Evolutionary conservation across 2,888 invertebrate genomes (phyloP), one percentile per base, ranked within the genome.

Genomic region (Prosapia bicincta): DNA sequence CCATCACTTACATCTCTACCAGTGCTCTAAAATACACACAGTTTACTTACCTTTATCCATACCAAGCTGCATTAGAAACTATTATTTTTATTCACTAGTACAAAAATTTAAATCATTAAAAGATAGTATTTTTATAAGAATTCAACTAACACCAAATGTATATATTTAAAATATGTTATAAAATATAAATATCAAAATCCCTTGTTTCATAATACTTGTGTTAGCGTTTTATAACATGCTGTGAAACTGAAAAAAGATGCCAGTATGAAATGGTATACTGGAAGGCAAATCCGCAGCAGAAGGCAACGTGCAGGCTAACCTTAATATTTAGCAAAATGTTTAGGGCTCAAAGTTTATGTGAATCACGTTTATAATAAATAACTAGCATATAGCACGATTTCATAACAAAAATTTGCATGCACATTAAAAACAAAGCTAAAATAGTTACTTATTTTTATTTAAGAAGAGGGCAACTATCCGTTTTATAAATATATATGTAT

Each of bases 231-330:
- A 54, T 3, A 54, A 54, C 75, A 75, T 75, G 75, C 75, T 74
- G 26, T 15, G 23, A 74, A 28, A 25, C 43, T 69, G 28, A 54
- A 54, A 54, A 54, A 54, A 54, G 54, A 66, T 71, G 54, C 72
- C 69, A 76, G 74, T 71, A 26, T 71, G 72, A 72, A 72, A 72
- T 24, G 54, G 68, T 70, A 32, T 20, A 30, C 72, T 76, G 69
- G 72, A 76, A 76, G 76, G 69, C 69, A 69, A 67, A 72, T 71
- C 76, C 71, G 73, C 74, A 72, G 68, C 74, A 71, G 67, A 65
- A 74, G 72, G 76, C 76, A 74, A 32, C 76, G 76, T 76, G 76
- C 76, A 76, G 66, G 20, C 66, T 67, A 75, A 54, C 54, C 54
- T 54, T 20, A n/a, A n/a, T n/a, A 54, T 54, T 54, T 54, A 54